phyloP scores from a whole-genome alignment of 1,140 invertebrate genomes.

The Brachionus calyciflorus region DNA sequence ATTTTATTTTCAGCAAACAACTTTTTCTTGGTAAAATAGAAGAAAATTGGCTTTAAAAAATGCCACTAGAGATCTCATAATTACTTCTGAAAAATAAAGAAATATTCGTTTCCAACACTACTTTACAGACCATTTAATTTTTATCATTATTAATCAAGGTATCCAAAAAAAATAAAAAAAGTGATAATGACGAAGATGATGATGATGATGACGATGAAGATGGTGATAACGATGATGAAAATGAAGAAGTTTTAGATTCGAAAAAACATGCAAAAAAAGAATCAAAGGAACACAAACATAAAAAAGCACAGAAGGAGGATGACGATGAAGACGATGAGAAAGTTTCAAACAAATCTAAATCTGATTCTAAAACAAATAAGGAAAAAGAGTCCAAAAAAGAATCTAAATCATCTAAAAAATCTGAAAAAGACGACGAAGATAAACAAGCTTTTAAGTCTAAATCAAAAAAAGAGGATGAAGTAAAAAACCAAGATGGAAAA shows the following conservation, averaged over 20 bases:
- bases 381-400: constrained; percentile 47
- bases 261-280: background rate
- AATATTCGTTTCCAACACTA: too few species aligned
- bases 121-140: too few species aligned
- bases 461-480: background rate
- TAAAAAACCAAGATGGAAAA: background rate
- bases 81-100: too few species aligned
- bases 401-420: background rate
- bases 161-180: constrained; percentile 12
- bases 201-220: constrained; percentile 53
- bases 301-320: constrained; percentile 50
- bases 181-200: constrained; percentile 32
- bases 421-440: background rate
- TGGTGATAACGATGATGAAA: background rate
- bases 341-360: background rate
- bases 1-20: too few species aligned
- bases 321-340: background rate
- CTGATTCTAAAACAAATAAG: constrained; percentile 4
- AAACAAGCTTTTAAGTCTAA: background rate
- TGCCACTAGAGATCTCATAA: too few species aligned
- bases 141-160: constrained; percentile 52
- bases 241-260: background rate
- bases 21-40: too few species aligned
- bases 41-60: too few species aligned
- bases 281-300: constrained; percentile 21